A percentile compares a stretch with the other conserved stretches of the same genome.
Evolutionary conservation across 2,888 invertebrate species (phyloP).

Genomic region (Lepidocyrtoides sp.): DNA sequence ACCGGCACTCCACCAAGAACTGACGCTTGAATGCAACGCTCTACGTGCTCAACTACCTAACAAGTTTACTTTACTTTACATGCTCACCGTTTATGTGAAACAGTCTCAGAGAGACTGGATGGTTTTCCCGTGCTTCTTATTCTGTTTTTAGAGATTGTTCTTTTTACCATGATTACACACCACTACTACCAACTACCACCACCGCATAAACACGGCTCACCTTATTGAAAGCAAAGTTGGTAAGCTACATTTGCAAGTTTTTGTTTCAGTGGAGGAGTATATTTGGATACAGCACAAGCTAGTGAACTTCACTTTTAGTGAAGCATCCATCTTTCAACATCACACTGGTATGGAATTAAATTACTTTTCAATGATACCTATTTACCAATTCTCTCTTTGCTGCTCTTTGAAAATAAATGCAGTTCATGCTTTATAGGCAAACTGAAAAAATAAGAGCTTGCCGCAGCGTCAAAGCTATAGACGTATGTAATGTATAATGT

Average conservation of each 20-base stretch:
- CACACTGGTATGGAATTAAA: background rate
- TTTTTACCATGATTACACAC: background rate
- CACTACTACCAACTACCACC: background rate
- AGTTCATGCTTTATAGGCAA: too few relatives aligned
- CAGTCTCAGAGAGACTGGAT: background rate
- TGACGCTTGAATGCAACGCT: constrained; percentile 60
- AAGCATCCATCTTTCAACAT: background rate
- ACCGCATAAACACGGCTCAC: background rate
- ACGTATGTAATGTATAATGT: too few relatives aligned
- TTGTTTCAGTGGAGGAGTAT: too few relatives aligned
- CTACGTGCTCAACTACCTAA: constrained; percentile 24
- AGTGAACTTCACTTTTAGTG: background rate
- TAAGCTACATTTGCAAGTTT: too few relatives aligned
- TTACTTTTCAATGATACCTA: background rate
- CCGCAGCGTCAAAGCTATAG: too few relatives aligned
- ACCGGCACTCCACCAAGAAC: constrained; percentile 78
- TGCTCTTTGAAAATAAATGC: too few relatives aligned
- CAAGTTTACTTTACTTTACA: background rate
- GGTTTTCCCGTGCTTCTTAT: background rate
- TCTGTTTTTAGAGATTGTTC: background rate
- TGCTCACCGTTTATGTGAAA: too few relatives aligned
- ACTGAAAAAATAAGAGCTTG: too few relatives aligned
- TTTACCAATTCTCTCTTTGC: background rate
- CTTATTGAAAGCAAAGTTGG: background rate
- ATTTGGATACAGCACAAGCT: too few relatives aligned